A percentile compares a stretch with the other conserved stretches of the same genome.
Conservation (phyloP, 1,140 invertebrate genomes). For the Trichoplusia ni region DNA sequence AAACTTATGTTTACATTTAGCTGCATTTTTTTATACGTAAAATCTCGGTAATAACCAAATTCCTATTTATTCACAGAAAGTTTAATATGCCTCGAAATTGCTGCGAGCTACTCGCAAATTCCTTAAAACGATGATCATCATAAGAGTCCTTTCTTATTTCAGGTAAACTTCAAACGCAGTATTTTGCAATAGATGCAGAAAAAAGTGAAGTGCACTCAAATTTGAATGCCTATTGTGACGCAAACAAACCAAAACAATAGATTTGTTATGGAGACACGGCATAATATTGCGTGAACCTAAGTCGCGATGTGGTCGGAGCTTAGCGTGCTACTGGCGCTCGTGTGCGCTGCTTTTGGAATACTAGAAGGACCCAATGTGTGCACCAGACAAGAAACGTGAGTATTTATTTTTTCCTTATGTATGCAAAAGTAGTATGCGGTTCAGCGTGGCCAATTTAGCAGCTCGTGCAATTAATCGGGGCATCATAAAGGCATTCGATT, state of each 20-base stretch:
- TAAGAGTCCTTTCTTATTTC: background rate
- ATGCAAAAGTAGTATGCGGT: no score
- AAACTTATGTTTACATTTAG: no score
- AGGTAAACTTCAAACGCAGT: background rate
- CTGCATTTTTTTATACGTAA: no score
- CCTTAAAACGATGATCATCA: background rate
- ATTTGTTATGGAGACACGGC: conserved; percentile 67
- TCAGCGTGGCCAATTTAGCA: no score
- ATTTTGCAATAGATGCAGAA: conserved; percentile 6
- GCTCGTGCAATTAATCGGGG: no score
- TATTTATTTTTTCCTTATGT: conserved; percentile 22
- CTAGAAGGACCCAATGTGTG: conserved; percentile 76
- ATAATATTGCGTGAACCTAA: conserved; percentile 49
- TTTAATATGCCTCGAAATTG: no score
- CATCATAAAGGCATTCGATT: no score
- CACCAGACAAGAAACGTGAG: conserved; percentile 69
- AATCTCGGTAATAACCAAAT: no score
- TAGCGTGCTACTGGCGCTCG: conserved; percentile 43
- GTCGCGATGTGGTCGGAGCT: conserved; percentile 60
- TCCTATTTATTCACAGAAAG: no score
- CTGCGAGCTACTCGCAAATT: no score
- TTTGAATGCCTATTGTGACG: conserved; percentile 42
- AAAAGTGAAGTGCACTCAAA: background rate
- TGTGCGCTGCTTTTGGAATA: conserved; percentile 42
- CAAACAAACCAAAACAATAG: conserved; percentile 55